Evolutionary conservation across 2,888 invertebrate species (phyloP).

Genomic region (Steinernema carpocapsae): DNA sequence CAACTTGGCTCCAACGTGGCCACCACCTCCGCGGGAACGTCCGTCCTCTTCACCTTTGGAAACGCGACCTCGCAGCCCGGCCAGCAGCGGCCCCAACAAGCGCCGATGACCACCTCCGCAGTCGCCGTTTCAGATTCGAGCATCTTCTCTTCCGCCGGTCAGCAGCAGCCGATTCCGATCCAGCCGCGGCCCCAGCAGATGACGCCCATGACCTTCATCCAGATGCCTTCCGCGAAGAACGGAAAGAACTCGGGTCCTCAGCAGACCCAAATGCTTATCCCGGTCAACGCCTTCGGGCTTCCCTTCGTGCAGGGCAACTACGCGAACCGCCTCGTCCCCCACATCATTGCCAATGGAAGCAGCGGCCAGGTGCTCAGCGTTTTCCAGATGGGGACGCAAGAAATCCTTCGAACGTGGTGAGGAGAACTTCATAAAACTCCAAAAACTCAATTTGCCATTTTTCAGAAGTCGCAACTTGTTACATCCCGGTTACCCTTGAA

Average conservation of each 20-base stretch:
- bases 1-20: background rate
- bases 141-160: background rate
- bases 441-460: background rate
- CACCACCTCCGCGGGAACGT: background rate
- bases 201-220: constrained; percentile 8
- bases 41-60: constrained; percentile 8
- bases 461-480: constrained; percentile 7
- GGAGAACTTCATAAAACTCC: background rate
- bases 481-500: constrained; percentile 3
- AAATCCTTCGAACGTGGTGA: constrained; percentile 23
- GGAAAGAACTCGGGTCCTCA: background rate
- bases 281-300: background rate
- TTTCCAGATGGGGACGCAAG: background rate
- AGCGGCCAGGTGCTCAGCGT: constrained; percentile 9
- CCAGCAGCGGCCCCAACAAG: background rate
- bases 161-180: constrained; percentile 20
- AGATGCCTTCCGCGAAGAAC: background rate
- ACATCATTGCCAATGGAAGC: background rate
- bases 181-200: background rate
- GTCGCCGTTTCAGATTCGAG: background rate
- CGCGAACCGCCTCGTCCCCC: background rate
- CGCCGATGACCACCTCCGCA: no score
- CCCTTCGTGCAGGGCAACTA: constrained; percentile 5
- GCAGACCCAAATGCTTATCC: background rate
- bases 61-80: constrained; percentile 8